These are phyloP conservation scores for Cyprichromis sp. DNA, from an alignment of 2,113 vertebrate genomes.

Conservation along the genomic window DNA sequence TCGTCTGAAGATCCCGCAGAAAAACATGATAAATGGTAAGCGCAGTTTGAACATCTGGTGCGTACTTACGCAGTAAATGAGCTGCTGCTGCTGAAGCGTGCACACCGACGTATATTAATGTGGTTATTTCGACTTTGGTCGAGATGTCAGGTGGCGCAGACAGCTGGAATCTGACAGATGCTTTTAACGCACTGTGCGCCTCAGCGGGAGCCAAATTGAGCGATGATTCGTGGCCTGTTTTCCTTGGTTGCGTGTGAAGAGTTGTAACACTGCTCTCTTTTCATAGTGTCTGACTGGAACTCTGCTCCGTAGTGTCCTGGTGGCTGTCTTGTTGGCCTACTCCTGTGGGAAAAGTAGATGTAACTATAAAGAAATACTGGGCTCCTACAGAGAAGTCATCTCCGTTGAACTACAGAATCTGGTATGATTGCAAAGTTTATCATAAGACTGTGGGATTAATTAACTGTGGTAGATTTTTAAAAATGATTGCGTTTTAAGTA, in stretches of 20 bases:
- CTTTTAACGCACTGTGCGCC: neutral
- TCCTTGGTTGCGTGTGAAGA: neutral
- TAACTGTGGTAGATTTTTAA: neutral
- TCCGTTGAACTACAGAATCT: conserved; percentile 62
- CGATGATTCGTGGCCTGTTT: neutral
- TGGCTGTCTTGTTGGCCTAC: conserved; percentile 54
- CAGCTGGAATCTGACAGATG: neutral
- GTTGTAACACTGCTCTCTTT: neutral
- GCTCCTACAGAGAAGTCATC: conserved; percentile 59
- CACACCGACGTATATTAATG: too few relatives aligned
- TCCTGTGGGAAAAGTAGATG: conserved; percentile 53
- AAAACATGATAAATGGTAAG: conserved; percentile 72
- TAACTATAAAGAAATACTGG: conserved; percentile 62
- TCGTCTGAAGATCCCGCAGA: conserved; percentile 41
- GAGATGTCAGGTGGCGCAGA: neutral
- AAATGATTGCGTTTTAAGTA: too few relatives aligned
- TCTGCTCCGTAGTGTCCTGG: conserved; percentile 53
- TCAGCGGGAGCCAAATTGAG: neutral
- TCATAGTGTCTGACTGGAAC: conserved; percentile 62
- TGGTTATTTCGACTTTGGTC: neutral
- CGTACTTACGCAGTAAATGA: neutral
- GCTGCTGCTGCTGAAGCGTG: neutral
- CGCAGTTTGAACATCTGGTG: neutral
- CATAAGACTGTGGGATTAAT: neutral
- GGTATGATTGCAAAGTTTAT: conserved; percentile 25